A percentile compares a stretch with the other conserved stretches of the same genome.
Evolutionary conservation across 2,113 vertebrate species (phyloP).

Genomic region (Chlamydotis undulata): DNA sequence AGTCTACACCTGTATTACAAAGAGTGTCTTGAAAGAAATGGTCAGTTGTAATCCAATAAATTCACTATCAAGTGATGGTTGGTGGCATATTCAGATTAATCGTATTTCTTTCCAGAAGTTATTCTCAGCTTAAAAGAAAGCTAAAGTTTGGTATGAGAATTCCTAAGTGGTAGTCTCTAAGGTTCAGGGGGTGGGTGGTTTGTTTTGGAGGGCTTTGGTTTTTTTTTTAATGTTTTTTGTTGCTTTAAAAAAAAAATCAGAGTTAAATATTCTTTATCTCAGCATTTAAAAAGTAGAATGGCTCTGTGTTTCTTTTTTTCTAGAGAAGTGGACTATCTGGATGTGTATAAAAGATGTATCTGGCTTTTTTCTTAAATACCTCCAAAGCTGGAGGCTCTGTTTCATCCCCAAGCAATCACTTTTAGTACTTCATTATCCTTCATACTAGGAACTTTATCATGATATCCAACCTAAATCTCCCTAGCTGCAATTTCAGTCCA

Average conservation of each 20-base stretch:
- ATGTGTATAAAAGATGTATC: background rate
- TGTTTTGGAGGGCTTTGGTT: rapidly evolving
- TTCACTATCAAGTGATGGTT: background rate
- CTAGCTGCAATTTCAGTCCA: background rate
- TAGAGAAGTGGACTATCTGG: background rate
- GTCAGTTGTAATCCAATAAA: background rate
- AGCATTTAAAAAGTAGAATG: background rate
- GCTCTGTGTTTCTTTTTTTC: background rate
- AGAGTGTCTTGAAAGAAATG: background rate
- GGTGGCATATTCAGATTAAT: background rate
- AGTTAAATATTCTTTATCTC: background rate
- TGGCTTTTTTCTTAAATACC: background rate
- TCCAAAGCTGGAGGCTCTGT: background rate
- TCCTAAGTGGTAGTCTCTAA: background rate
- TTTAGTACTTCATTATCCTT: background rate
- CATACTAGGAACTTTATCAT: background rate
- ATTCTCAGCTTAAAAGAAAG: background rate
- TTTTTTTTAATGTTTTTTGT: background rate
- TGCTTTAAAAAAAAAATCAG: background rate
- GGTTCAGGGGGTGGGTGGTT: too few species aligned
- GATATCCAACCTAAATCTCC: background rate
- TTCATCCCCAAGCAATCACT: background rate
- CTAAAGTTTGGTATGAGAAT: background rate
- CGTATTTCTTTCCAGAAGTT: too few species aligned
- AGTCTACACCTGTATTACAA: background rate